phyloP scores from a whole-genome alignment of 2,888 invertebrate genomes.

The Nebria salina region DNA sequence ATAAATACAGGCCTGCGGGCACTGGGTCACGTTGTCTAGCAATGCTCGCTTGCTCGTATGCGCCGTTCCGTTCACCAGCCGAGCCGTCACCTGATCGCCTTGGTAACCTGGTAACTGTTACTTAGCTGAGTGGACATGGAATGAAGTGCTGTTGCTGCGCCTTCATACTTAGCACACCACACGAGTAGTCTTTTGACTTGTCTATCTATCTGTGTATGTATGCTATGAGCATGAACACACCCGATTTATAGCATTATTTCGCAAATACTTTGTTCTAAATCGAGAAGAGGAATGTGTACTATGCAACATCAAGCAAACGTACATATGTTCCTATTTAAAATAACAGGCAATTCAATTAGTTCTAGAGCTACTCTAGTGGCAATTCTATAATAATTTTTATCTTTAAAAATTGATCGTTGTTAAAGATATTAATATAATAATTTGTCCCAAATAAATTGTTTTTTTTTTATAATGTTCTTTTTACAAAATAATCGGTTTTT shows the following conservation, averaged over 20 bases:
- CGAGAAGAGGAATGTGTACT: not conserved
- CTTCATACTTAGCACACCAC: not conserved
- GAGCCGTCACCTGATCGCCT: conserved; percentile 10
- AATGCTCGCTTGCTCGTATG: conserved; percentile 7
- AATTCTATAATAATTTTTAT: too few species aligned
- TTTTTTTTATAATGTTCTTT: too few species aligned
- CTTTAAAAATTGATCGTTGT: too few species aligned
- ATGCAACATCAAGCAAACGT: not conserved
- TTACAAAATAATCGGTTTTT: too few species aligned
- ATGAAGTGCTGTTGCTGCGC: conserved; percentile 6
- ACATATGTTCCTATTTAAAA: too few species aligned
- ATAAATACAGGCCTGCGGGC: conserved; percentile 21
- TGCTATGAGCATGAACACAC: not conserved
- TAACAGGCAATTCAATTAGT: too few species aligned
- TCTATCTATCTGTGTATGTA: too few species aligned
- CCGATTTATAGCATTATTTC: not conserved
- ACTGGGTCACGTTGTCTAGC: conserved; percentile 27
- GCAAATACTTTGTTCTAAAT: not conserved
- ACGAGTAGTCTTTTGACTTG: not conserved
- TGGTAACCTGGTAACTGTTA: conserved; percentile 13
- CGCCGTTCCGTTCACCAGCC: conserved; percentile 4
- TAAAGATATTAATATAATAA: too few species aligned
- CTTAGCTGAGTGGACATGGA: not conserved
- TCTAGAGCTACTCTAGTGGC: too few species aligned
- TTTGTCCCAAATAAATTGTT: too few species aligned